These are phyloP conservation scores for Drosophila mulleri DNA, from an alignment of 2,888 invertebrate genomes.

Conservation along the genomic window DNA sequence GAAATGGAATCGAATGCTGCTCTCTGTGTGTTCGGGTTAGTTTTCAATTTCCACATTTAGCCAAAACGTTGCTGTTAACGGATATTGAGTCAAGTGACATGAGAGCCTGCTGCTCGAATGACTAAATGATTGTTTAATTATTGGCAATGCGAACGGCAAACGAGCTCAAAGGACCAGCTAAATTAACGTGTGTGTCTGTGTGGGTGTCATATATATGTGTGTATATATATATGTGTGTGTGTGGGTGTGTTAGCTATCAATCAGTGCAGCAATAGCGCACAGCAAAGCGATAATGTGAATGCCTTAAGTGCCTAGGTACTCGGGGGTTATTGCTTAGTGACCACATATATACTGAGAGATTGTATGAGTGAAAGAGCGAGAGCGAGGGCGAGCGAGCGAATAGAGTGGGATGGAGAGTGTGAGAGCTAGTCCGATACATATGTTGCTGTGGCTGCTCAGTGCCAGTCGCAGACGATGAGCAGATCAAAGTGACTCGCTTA, in stretches of 20 bases:
- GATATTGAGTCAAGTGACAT: slow-evolving; percentile 56
- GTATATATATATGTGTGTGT: slow-evolving; percentile 10
- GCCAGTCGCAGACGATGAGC: slow-evolving; percentile 45
- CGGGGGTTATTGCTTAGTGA: slow-evolving; percentile 69
- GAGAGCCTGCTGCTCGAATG: slow-evolving; percentile 43
- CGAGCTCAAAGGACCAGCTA: slow-evolving; percentile 50
- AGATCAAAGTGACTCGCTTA: slow-evolving; percentile 73
- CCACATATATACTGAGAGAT: slow-evolving; percentile 39
- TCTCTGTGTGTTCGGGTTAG: slow-evolving; percentile 8
- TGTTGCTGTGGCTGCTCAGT: slow-evolving; percentile 36
- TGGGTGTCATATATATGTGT: neutral
- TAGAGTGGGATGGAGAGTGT: neutral
- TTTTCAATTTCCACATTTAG: slow-evolving; percentile 41
- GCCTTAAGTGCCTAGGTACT: slow-evolving; percentile 49
- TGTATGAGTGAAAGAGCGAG: neutral
- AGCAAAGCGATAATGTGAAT: slow-evolving; percentile 64
- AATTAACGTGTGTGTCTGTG: slow-evolving; percentile 6
- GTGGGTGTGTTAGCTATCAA: slow-evolving; percentile 47
- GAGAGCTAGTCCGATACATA: slow-evolving; percentile 3
- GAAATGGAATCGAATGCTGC: neutral
- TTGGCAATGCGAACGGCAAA: slow-evolving; percentile 60
- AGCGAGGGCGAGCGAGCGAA: too few relatives aligned
- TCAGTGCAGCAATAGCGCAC: slow-evolving; percentile 64
- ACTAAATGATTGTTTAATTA: slow-evolving; percentile 75
- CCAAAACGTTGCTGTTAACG: slow-evolving; percentile 24